Evolutionary conservation across 2,888 invertebrate species (phyloP), one percentile per base, ranked within the genome.

Genomic region (Meta bourneti): DNA sequence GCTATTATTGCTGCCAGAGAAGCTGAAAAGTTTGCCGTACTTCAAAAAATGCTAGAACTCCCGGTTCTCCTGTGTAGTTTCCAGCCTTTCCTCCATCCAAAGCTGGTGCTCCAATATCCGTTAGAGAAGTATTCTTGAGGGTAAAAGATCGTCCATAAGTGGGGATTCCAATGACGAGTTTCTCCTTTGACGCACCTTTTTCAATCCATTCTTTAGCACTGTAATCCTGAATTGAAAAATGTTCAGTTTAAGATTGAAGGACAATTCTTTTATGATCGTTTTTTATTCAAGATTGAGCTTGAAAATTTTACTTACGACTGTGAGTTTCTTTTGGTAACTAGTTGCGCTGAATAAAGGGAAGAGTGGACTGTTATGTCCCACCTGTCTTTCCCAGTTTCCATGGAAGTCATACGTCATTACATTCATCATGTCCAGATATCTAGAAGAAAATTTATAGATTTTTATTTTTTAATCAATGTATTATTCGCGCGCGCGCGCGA

Each of bases 321-420:
- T 98, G 83, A 98, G 96, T 95, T 98, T 98, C 96, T 98, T 98
- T 95, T 98, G 98, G 94, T 98, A 97, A 94, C 97, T 97, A 6
- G 98, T 97, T 34, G 98, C 97, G 93, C 98, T 97, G 94, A 98
- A 98, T 49, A 98, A 95, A 0, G 98, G 97, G 95, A 97, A 98
- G 0, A 98, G 96, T 0, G 98, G 98, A 85, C 98, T 97, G 95
- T 98, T 98, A 95, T 98, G 98, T 7, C 98, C 98, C 2, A 98
- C 98, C 93, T 97, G 97, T 91, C 98, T 96, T 95, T 98, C 98
- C 98, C 98, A 98, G 94, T 98, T 98, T 0, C 98, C 98, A 94
- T 98, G 98, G 96, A 98, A 98, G 95, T 98, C 98, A 94, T 98
- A 98, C 0, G 98, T 98, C 98, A 98, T 98, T 11, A 98, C 97